phyloP scores from a whole-genome alignment of 2,888 invertebrate genomes.

The Vandiemenella viatica region DNA sequence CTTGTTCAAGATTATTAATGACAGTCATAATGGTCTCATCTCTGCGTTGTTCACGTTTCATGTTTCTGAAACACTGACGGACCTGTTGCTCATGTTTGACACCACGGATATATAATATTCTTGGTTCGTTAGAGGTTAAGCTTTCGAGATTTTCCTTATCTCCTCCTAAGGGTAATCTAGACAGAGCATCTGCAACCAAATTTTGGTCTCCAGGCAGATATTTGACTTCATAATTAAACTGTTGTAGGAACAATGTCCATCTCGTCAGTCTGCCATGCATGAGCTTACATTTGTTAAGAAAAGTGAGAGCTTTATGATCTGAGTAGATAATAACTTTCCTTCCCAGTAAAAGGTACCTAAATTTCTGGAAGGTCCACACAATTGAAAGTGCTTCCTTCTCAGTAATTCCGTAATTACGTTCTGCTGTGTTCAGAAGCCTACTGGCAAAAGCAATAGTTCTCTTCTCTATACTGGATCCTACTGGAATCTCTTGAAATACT shows the following conservation, averaged over 20 bases:
- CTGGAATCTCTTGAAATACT: constrained; percentile 13
- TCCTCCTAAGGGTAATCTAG: not conserved
- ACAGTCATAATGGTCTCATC: no score
- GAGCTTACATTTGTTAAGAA: not conserved
- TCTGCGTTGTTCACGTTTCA: no score
- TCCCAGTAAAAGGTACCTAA: not conserved
- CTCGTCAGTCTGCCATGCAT: not conserved
- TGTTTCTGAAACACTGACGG: no score
- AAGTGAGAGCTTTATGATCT: not conserved
- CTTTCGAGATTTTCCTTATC: no score
- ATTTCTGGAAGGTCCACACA: not conserved
- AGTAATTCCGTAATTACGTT: not conserved
- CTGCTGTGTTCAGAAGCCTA: not conserved
- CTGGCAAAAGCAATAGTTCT: not conserved
- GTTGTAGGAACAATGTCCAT: not conserved
- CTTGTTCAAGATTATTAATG: no score
- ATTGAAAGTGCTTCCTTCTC: not conserved
- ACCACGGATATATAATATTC: no score
- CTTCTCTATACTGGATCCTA: no score
- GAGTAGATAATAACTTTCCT: no score
- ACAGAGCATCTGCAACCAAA: not conserved
- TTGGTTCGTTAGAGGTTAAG: no score
- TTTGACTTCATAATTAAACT: not conserved
- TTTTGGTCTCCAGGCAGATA: not conserved
- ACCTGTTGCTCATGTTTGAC: no score